A percentile compares a stretch with the other conserved stretches of the same genome.
Conservation (phyloP, 2,888 invertebrate species). For the Phytoseiulus persimilis region DNA sequence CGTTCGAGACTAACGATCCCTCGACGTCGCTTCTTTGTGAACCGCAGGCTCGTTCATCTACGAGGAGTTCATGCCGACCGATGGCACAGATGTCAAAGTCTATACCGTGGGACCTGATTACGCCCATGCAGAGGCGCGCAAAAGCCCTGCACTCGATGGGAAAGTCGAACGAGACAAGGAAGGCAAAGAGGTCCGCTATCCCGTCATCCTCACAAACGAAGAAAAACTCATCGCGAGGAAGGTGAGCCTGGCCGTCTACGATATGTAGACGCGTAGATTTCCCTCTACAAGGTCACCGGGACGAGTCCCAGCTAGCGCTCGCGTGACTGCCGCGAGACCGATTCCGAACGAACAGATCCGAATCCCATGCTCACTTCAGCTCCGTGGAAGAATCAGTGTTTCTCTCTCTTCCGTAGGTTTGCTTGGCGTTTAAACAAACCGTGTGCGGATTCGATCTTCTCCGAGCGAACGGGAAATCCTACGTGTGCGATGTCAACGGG, state of each 20-base stretch:
- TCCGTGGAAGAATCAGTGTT: no score
- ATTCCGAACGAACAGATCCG: no score
- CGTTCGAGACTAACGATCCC: not conserved
- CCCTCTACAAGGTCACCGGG: no score
- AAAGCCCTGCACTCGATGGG: conserved; percentile 94
- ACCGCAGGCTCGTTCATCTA: conserved; percentile 78
- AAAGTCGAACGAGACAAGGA: conserved; percentile 96
- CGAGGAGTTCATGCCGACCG: conserved; percentile 99
- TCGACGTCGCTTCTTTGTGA: not conserved
- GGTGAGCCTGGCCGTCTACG: no score
- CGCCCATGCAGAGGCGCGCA: conserved; percentile 97
- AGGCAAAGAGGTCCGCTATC: conserved; percentile 92
- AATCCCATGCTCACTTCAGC: no score
- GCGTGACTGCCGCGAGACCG: no score
- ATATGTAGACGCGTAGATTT: no score
- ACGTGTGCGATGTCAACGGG: conserved; percentile 98
- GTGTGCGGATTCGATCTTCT: conserved; percentile 98
- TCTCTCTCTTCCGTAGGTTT: conserved; percentile 17
- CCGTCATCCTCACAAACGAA: conserved; percentile 89
- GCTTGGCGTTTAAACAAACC: conserved; percentile 62
- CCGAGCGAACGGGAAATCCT: conserved; percentile 93
- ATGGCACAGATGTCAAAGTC: conserved; percentile 78
- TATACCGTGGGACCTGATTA: conserved; percentile 99
- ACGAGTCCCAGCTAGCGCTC: no score
- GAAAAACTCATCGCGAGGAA: conserved; percentile 96